Evolutionary conservation across 2,113 vertebrate species (phyloP).

Genomic region (Pardalotus punctatus): DNA sequence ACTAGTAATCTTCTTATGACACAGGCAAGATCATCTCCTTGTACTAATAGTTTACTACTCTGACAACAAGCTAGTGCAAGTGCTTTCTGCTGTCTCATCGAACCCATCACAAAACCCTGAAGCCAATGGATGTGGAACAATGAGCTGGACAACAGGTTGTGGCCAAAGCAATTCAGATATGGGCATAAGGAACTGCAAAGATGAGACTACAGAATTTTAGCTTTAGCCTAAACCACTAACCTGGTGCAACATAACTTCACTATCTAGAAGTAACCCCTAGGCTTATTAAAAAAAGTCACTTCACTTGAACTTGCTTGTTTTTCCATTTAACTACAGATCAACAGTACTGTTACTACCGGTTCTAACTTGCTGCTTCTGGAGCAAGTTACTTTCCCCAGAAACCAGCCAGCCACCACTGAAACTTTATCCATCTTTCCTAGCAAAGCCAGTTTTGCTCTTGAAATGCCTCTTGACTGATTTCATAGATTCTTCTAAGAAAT

Average conservation of each 20-base stretch:
- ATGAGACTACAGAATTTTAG: neutral
- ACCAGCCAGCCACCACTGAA: neutral
- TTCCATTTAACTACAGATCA: neutral
- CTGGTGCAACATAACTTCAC: neutral
- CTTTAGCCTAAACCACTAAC: neutral
- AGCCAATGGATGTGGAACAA: neutral
- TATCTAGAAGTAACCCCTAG: neutral
- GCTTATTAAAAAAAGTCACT: neutral
- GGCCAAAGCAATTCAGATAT: neutral
- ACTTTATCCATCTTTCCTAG: neutral
- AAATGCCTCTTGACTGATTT: neutral
- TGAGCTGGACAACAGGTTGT: neutral
- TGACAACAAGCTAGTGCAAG: neutral
- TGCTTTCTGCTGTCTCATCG: accelerated
- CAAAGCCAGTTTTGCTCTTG: neutral
- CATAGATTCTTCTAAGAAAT: neutral
- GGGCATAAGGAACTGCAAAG: neutral
- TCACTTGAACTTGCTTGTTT: neutral
- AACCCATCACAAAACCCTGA: neutral
- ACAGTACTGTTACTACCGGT: accelerated
- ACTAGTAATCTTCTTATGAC: neutral
- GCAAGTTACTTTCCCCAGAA: neutral
- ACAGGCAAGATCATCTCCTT: neutral
- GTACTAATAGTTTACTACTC: neutral
- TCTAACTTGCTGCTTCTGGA: neutral